phyloP scores from a whole-genome alignment of 2,797 vertebrate species.

The Nyctalus aviator region DNA sequence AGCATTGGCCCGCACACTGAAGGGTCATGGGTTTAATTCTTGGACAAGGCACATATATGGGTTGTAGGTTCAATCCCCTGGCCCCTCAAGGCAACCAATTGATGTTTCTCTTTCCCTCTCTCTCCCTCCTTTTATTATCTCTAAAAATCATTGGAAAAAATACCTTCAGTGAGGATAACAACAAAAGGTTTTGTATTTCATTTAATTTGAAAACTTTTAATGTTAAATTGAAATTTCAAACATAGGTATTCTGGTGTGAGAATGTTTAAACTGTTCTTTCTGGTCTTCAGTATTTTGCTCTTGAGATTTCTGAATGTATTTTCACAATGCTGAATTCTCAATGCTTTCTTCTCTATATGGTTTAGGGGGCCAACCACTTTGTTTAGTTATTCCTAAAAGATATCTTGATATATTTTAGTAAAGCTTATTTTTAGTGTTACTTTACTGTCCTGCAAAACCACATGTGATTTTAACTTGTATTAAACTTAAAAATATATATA shows the following conservation, averaged over 20 bases:
- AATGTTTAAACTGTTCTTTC: constrained; percentile 5
- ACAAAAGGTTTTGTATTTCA: constrained; percentile 9
- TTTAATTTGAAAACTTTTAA: neutral
- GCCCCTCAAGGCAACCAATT: no score
- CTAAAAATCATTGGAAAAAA: no score
- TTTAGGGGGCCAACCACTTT: constrained; percentile 41
- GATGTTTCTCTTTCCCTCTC: no score
- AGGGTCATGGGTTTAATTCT: no score
- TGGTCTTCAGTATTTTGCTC: constrained; percentile 11
- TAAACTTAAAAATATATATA: no score
- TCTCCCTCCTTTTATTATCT: no score
- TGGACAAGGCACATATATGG: no score
- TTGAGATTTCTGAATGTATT: constrained; percentile 36
- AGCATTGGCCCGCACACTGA: no score
- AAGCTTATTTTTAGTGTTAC: constrained; percentile 48
- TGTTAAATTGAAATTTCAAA: constrained; percentile 53
- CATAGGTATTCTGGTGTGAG: neutral
- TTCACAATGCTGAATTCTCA: constrained; percentile 44
- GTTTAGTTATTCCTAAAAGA: constrained; percentile 45
- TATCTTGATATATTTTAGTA: constrained; percentile 48
- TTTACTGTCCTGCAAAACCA: neutral
- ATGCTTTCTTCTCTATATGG: neutral
- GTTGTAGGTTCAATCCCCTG: no score
- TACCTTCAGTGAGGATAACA: no score
- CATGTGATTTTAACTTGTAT: constrained; percentile 7